Percentiles rank a stretch among this genome's conserved stretches.
Conservation (phyloP, 2,797 vertebrate species). For the Pipistrellus pygmaeus region DNA sequence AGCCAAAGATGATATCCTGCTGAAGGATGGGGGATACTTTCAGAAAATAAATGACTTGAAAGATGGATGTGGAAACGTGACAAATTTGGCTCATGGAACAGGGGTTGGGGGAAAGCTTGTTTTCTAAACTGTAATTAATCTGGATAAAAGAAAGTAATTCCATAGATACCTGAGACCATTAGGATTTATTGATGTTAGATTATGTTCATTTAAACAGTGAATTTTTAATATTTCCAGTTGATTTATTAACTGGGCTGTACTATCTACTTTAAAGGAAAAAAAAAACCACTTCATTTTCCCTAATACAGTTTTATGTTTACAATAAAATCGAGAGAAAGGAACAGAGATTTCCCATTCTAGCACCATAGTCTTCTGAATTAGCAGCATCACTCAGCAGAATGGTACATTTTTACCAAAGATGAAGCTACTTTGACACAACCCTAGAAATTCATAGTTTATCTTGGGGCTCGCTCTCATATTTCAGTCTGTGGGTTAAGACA, state of each 20-base stretch:
- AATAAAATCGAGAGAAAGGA: not conserved
- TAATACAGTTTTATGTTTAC: not conserved
- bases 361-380: not conserved
- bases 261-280: not conserved
- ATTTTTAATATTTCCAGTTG: slow-evolving; percentile 33
- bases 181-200: not conserved
- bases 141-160: not conserved
- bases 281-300: not conserved
- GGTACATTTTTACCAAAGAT: not conserved
- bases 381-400: not conserved
- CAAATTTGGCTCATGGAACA: not conserved
- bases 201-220: not conserved
- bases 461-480: not conserved
- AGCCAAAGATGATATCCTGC: not conserved
- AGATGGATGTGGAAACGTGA: not conserved
- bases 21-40: not conserved
- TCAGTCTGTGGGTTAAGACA: not conserved
- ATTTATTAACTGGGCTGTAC: not conserved
- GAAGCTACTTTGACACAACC: not conserved
- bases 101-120: not conserved
- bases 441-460: not conserved
- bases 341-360: not conserved
- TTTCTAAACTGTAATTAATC: not conserved
- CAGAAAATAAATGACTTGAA: not conserved
- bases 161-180: not conserved